phyloP scores from a whole-genome alignment of 2,797 vertebrate genomes.

The Ctenochaetus hawaiiensis region DNA sequence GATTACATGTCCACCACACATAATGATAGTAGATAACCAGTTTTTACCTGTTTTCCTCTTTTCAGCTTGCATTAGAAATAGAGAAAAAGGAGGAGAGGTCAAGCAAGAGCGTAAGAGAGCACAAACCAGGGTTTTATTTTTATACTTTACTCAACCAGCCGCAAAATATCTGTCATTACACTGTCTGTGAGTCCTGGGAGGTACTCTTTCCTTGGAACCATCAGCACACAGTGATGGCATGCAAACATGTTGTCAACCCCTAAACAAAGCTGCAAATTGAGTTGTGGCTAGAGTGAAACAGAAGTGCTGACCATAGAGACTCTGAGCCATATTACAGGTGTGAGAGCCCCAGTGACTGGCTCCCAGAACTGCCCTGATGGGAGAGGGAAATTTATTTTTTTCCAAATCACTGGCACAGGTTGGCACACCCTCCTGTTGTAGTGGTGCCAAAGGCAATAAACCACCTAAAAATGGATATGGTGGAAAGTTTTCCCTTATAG shows the following conservation, averaged over 20 bases:
- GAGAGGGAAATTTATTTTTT: slow-evolving; percentile 68
- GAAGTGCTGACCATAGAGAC: slow-evolving; percentile 46
- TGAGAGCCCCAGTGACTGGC: slow-evolving; percentile 49
- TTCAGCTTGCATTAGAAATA: slow-evolving; percentile 69
- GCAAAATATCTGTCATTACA: slow-evolving; percentile 57
- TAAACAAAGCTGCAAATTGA: slow-evolving; percentile 55
- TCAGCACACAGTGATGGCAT: slow-evolving; percentile 54
- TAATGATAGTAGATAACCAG: slow-evolving; percentile 23
- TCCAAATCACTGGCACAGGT: slow-evolving; percentile 83
- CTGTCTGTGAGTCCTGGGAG: slow-evolving; percentile 47
- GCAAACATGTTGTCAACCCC: slow-evolving; percentile 55
- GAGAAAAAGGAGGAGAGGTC: slow-evolving; percentile 50
- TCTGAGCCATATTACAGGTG: slow-evolving; percentile 72
- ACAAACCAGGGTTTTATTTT: slow-evolving; percentile 39
- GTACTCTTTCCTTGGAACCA: slow-evolving; percentile 64
- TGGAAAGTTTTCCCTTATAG: slow-evolving; percentile 86
- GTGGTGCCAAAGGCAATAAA: slow-evolving; percentile 86
- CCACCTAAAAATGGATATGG: slow-evolving; percentile 87
- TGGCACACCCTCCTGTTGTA: slow-evolving; percentile 82
- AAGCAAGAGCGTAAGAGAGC: slow-evolving; percentile 33
- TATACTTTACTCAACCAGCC: slow-evolving; percentile 34
- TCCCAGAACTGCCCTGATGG: slow-evolving; percentile 53
- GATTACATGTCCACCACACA: slow-evolving; percentile 1
- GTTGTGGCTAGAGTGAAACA: slow-evolving; percentile 38
- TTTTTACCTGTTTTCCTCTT: slow-evolving; percentile 79